Base-by-base conservation (phyloP, 2,888 invertebrate genomes). In the Patella pellucida region DNA sequence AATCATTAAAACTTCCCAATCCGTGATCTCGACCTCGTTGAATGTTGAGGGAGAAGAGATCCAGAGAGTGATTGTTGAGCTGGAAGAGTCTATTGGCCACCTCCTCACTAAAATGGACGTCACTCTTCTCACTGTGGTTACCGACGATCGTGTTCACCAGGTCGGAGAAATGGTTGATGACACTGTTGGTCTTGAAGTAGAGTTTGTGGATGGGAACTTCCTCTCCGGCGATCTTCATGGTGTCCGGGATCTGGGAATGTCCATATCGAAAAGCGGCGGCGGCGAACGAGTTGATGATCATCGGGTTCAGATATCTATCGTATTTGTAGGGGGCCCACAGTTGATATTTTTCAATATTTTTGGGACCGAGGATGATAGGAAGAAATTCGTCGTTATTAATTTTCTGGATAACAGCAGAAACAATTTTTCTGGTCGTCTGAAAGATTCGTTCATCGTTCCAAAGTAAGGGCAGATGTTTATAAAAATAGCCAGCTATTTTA, bases 11-110 rank as follows among this genome's bases (percentile, higher is more conserved):
- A 5, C 79, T 19, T 27, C 77, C 74, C 7, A 82, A 23, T 23
- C 79, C 82, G 67, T 81, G 82, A 69, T 82, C 82, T 14, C 82
- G 75, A 15, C 82, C 82, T 15, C 82, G 72, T 67, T 81, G 80
- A 31, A 82, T 81, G 67, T 79, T 78, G 7, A 78, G 50, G 12
- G 80, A 72, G 0, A 73, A 75, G 5, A 82, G 70, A 41, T 82
- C 82, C 7, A 81, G 73, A n/a, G 27, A 27, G 2, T 19, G 19
- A 9, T 71, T 27, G n/a, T 11, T 52, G 19, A 19, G n/a, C 19
- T 5, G 23, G 52, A 52, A 71, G 0, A 73, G 19, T 41, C 1
- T 11, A 41, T 14, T 3, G 2, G 50, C 31, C 41, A 51, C 12
- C n/a, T 62, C 56, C 12, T 31, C 15, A 12, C 9, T n/a, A 3